These are phyloP conservation scores for Anas georgica DNA, from an alignment of 2,797 vertebrate genomes.

Conservation along the genomic window DNA sequence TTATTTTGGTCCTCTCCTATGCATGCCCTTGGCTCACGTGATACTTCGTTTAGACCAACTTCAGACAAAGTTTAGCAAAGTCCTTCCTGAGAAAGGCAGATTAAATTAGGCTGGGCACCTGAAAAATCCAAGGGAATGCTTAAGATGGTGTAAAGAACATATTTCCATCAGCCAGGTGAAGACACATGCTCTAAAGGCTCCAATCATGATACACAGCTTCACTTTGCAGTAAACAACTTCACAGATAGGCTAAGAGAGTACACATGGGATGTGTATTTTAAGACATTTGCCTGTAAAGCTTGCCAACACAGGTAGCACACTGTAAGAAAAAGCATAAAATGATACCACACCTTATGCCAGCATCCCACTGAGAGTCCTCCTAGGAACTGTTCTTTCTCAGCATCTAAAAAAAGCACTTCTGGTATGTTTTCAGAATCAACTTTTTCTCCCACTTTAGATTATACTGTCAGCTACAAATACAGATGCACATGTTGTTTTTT, in stretches of 20 bases:
- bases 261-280: background rate
- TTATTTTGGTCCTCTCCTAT: background rate
- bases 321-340: background rate
- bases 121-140: background rate
- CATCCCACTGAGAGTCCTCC: background rate
- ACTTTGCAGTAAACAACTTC: background rate
- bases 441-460: background rate
- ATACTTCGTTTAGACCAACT: background rate
- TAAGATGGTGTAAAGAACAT: accelerated
- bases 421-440: background rate
- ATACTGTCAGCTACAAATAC: background rate
- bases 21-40: background rate
- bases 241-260: background rate
- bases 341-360: background rate
- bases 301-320: accelerated
- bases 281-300: background rate
- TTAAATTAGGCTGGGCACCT: background rate
- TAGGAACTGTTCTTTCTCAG: background rate
- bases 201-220: background rate
- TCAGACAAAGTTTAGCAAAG: background rate
- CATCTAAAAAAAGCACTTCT: background rate
- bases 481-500: background rate
- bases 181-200: background rate
- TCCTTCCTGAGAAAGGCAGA: background rate
- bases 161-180: background rate